Conservation (phyloP, 2,888 invertebrate genomes). For the Pyrocoelia pectoralis region DNA sequence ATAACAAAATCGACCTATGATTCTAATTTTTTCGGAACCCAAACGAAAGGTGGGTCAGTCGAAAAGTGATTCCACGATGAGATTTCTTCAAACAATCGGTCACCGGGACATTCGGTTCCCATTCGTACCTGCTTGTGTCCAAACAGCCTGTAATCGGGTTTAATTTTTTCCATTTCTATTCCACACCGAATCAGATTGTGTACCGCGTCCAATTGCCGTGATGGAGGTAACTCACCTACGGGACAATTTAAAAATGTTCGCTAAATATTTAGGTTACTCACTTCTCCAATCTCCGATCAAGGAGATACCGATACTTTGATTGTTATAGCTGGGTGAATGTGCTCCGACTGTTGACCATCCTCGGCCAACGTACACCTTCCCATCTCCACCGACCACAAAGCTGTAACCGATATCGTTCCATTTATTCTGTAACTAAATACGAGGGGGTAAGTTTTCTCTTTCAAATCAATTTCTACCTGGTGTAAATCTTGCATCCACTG, state of each 20-base stretch:
- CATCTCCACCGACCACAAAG: slow-evolving; percentile 78
- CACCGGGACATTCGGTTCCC: slow-evolving; percentile 74
- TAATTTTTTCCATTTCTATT: slow-evolving; percentile 67
- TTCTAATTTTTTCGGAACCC: slow-evolving; percentile 9
- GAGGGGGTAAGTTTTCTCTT: neutral
- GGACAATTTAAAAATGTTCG: neutral
- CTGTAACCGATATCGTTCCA: slow-evolving; percentile 79
- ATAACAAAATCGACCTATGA: neutral
- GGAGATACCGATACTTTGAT: slow-evolving; percentile 73
- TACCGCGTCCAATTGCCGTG: slow-evolving; percentile 65
- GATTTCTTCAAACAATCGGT: slow-evolving; percentile 67
- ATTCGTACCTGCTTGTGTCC: slow-evolving; percentile 70
- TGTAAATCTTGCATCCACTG: slow-evolving; percentile 72
- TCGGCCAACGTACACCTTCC: slow-evolving; percentile 73
- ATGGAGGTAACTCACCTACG: slow-evolving; percentile 68
- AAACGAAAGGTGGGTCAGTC: slow-evolving; percentile 18
- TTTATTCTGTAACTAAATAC: slow-evolving; percentile 52
- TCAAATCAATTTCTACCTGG: slow-evolving; percentile 52
- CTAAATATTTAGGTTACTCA: slow-evolving; percentile 57
- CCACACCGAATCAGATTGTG: slow-evolving; percentile 69
- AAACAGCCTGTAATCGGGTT: slow-evolving; percentile 66
- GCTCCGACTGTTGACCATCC: slow-evolving; percentile 76
- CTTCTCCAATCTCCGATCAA: slow-evolving; percentile 77
- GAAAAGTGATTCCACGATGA: slow-evolving; percentile 67
- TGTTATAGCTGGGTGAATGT: slow-evolving; percentile 74